Evolutionary conservation across 2,113 vertebrate species (phyloP), one percentile per base, ranked within the genome.

Genomic region (Suncus etruscus): DNA sequence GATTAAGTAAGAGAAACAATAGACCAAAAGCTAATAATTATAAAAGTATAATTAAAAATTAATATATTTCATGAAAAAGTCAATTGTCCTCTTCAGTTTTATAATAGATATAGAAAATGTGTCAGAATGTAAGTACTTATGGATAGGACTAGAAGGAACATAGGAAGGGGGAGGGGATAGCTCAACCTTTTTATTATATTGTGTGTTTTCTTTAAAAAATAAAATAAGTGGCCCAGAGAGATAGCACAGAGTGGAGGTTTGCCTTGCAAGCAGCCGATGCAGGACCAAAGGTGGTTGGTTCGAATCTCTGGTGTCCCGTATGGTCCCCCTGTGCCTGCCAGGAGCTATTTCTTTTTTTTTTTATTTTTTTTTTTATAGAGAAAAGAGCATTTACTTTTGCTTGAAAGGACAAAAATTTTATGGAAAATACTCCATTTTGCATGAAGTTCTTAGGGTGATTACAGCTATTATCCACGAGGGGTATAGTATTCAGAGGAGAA

Each of bases 101-200:
- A 14, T 70, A 24, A 29, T 80, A 76, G 24, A 54, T 72, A 0
- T 51, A 65, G 58, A 80, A 80, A 77, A 63, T 83, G 27, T 70
- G 29, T 84, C 29, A 79, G 81, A 47, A 20, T 75, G 18, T 27
- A 3, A 54, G 18, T 27, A 50, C 16, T 82, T 72, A 24, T 11
- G 15, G 25, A 31, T 31, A 74, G 3, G 6, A 32, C 29, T n/a
- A 50, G 74, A 75, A 86, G 51, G 39, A 81, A 45, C 2, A 22
- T n/a, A 69, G 0, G 47, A 29, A 90, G 91, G 47, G 61, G 50
- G 47, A 54, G 50, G 77, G 72, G 79, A 61, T 1, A 87, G 27
- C 48, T 72, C 88, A 6, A 54, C 12, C 79, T 89, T 54, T 61
- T 66, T 82, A 11, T 61, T 70, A 72, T 76, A 91, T 80, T 54